phyloP scores from a whole-genome alignment of 2,113 vertebrate genomes.

The Xenopus borealis region DNA sequence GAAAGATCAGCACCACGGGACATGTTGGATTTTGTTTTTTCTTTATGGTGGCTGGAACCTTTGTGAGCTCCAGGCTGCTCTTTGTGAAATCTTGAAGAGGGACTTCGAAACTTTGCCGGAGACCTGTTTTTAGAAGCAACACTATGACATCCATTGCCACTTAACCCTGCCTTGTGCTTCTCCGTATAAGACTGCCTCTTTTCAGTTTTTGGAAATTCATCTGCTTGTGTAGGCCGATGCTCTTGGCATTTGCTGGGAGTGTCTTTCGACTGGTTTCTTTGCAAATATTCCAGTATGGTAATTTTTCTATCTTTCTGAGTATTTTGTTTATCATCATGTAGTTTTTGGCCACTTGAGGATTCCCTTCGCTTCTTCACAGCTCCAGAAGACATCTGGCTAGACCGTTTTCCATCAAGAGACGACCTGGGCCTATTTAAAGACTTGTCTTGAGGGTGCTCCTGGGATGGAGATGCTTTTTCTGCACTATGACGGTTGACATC shows the following conservation, averaged over 20 bases:
- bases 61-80: conserved; percentile 48
- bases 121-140: conserved; percentile 40
- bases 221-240: conserved; percentile 37
- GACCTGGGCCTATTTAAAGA: background rate
- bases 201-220: conserved; percentile 45
- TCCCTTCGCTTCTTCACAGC: background rate
- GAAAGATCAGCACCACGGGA: background rate
- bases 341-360: background rate
- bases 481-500: too few species aligned
- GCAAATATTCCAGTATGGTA: conserved; percentile 51
- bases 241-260: conserved; percentile 20
- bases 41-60: background rate
- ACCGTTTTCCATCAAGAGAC: background rate
- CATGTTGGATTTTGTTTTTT: background rate
- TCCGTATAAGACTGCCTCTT: conserved; percentile 39
- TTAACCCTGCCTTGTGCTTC: conserved; percentile 42
- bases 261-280: conserved; percentile 55
- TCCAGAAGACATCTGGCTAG: background rate
- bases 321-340: background rate
- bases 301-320: conserved; percentile 22
- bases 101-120: conserved; percentile 45
- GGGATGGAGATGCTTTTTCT: too few species aligned
- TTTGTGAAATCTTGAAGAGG: conserved; percentile 32
- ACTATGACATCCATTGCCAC: conserved; percentile 39
- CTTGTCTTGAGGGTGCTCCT: background rate